Conservation (phyloP, 2,113 vertebrate species). For the Serinus canaria region DNA sequence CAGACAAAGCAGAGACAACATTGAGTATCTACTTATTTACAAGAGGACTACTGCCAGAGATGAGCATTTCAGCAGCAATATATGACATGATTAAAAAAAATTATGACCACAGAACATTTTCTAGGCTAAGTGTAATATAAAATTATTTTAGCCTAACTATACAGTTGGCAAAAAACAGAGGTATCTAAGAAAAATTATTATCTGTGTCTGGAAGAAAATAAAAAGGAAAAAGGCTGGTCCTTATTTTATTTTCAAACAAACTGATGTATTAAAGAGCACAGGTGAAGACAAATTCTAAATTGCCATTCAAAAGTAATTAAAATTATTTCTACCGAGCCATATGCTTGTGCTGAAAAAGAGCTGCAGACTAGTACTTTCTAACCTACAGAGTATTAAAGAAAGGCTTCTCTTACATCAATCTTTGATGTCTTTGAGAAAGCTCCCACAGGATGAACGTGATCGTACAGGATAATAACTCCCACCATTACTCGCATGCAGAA, state of each 20-base stretch:
- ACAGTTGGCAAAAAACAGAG: background rate
- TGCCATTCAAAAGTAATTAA: background rate
- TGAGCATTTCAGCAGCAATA: background rate
- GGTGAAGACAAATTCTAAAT: background rate
- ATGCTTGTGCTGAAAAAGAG: background rate
- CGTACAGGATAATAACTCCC: constrained; percentile 96
- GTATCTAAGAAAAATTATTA: background rate
- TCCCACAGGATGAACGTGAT: constrained; percentile 96
- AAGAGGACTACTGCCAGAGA: background rate
- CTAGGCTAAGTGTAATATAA: background rate
- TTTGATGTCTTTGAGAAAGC: constrained; percentile 98
- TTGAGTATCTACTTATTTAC: background rate
- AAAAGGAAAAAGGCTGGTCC: background rate
- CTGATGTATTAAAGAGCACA: background rate
- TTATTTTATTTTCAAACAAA: background rate
- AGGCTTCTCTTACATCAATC: constrained; percentile 87
- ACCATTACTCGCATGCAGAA: constrained; percentile 99
- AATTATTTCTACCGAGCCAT: background rate
- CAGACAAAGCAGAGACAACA: background rate
- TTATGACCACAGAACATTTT: background rate
- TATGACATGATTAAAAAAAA: background rate
- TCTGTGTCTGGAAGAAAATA: background rate
- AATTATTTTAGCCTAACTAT: background rate
- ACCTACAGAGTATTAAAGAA: background rate
- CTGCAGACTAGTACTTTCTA: background rate